Evolutionary conservation across 1,140 invertebrate species (phyloP).

Genomic region (Caenorhabditis tropicalis): DNA sequence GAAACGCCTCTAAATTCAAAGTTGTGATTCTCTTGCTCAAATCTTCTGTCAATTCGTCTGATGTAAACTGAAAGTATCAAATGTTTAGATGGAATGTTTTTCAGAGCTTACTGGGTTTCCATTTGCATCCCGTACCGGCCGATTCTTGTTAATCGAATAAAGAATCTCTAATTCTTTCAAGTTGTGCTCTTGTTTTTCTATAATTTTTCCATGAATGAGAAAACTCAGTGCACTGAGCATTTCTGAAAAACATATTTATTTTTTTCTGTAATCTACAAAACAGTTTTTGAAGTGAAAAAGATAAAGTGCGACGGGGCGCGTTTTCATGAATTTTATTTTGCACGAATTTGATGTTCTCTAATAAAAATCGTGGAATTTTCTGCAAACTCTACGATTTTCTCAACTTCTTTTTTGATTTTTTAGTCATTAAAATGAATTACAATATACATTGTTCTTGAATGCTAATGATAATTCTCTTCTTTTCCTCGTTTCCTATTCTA

Average conservation of each 20-base stretch:
- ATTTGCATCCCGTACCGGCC: background rate
- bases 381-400: too few relatives aligned
- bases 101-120: background rate
- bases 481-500: too few relatives aligned
- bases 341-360: too few relatives aligned
- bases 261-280: background rate
- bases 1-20: background rate
- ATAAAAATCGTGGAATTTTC: too few relatives aligned
- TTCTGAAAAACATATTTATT: background rate
- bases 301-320: too few relatives aligned
- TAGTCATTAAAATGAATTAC: too few relatives aligned
- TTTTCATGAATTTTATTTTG: too few relatives aligned
- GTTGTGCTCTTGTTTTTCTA: background rate
- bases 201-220: background rate
- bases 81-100: background rate
- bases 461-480: too few relatives aligned
- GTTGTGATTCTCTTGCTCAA: background rate
- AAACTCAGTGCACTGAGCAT: constrained; percentile 4
- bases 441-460: too few relatives aligned
- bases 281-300: too few relatives aligned
- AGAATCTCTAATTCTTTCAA: background rate
- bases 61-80: background rate
- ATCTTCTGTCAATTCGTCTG: background rate
- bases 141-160: background rate
- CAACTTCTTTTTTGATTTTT: too few relatives aligned